Evolutionary conservation across 2,797 vertebrate species (phyloP).

Genomic region (Myotis vivesi): DNA sequence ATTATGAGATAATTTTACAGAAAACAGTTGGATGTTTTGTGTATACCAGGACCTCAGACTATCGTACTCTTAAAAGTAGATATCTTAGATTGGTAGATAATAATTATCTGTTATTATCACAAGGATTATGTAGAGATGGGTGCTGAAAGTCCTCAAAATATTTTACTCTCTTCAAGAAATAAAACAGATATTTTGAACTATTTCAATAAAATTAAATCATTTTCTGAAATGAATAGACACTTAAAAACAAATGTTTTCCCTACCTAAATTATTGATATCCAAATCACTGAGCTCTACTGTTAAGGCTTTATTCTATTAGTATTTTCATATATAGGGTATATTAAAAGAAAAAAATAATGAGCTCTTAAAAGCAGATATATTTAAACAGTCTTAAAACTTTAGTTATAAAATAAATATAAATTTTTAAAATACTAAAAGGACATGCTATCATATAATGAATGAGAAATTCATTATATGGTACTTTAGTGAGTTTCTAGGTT

Average conservation of each 20-base stretch:
- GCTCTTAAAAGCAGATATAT: background rate
- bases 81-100: slow-evolving; percentile 7
- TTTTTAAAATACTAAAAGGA: slow-evolving; percentile 24
- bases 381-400: slow-evolving; percentile 10
- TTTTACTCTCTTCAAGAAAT: background rate
- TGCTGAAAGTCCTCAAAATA: background rate
- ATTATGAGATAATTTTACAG: background rate
- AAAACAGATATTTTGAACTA: background rate
- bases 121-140: background rate
- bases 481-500: background rate
- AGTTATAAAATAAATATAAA: background rate
- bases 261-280: background rate
- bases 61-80: background rate
- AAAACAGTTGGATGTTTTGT: background rate
- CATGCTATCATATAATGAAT: background rate
- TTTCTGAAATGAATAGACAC: background rate
- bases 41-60: background rate
- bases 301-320: background rate
- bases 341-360: slow-evolving; percentile 1
- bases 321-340: background rate
- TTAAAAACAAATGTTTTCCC: background rate
- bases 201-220: background rate
- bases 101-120: background rate
- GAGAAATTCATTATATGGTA: background rate
- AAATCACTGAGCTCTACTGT: background rate